Evolutionary conservation across 1,140 invertebrate genomes (phyloP).

Genomic region (Drosophila nannoptera): DNA sequence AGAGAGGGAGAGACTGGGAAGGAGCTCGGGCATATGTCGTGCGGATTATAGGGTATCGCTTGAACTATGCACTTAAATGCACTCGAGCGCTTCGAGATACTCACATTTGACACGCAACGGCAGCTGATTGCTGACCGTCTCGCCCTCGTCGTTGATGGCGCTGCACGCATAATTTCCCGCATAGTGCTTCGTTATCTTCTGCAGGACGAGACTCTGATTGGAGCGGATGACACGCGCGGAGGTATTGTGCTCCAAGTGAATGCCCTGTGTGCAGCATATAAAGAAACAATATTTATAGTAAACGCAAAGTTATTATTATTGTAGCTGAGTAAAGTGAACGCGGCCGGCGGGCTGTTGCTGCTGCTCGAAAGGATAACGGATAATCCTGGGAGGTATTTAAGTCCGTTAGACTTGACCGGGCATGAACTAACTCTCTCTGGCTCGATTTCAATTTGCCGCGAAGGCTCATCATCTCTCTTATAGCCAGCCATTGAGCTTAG

Average conservation of each 20-base stretch:
- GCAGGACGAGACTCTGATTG: constrained; percentile 90
- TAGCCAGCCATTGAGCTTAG: not conserved
- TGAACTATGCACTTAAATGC: not conserved
- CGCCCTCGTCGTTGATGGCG: constrained; percentile 89
- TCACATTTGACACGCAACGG: constrained; percentile 91
- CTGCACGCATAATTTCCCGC: constrained; percentile 90
- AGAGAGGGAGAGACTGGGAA: not conserved
- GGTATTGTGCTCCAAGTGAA: constrained; percentile 87
- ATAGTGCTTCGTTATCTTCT: constrained; percentile 88
- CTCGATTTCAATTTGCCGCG: no score
- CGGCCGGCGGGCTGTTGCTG: not conserved
- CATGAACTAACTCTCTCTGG: no score
- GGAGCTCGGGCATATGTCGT: not conserved
- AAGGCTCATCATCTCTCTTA: no score
- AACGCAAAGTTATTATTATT: not conserved
- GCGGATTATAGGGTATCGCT: constrained; percentile 9
- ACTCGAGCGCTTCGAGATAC: constrained; percentile 71
- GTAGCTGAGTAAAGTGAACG: not conserved
- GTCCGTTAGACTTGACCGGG: no score
- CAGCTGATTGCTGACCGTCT: constrained; percentile 88
- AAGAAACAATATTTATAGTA: constrained; percentile 10
- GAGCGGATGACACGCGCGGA: constrained; percentile 89
- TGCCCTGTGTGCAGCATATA: constrained; percentile 81
- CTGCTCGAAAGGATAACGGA: not conserved
- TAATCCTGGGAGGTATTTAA: no score